Conservation (phyloP, 2,888 invertebrate genomes). For the Hedya salicella region DNA sequence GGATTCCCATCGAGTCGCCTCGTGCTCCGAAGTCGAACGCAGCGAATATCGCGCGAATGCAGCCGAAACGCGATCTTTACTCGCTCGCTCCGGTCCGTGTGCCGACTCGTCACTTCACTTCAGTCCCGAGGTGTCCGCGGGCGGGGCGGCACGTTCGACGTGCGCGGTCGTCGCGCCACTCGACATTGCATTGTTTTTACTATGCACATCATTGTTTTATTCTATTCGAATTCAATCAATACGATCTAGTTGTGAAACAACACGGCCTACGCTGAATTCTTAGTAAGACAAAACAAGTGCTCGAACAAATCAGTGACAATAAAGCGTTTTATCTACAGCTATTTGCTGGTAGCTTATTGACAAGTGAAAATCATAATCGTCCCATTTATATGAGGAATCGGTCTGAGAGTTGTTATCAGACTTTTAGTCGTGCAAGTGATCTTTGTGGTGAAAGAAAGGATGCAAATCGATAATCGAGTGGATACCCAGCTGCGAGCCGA, state of each 20-base stretch:
- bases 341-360: slow-evolving; percentile 73
- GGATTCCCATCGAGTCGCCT: slow-evolving; percentile 41
- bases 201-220: slow-evolving; percentile 75
- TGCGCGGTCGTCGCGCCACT: slow-evolving; percentile 70
- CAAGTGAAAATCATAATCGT: slow-evolving; percentile 79
- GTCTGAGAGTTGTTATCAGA: slow-evolving; percentile 71
- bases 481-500: slow-evolving; percentile 67
- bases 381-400: slow-evolving; percentile 68
- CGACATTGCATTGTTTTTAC: slow-evolving; percentile 77
- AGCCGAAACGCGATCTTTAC: slow-evolving; percentile 75
- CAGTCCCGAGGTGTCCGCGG: slow-evolving; percentile 81
- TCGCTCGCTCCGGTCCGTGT: slow-evolving; percentile 51
- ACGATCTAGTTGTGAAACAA: slow-evolving; percentile 66
- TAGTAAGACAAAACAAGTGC: slow-evolving; percentile 54
- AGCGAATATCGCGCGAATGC: slow-evolving; percentile 71
- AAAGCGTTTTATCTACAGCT: slow-evolving; percentile 58
- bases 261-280: slow-evolving; percentile 64
- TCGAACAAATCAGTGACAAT: slow-evolving; percentile 59
- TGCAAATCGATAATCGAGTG: slow-evolving; percentile 79
- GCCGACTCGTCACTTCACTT: slow-evolving; percentile 50
- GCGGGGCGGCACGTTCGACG: slow-evolving; percentile 83
- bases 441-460: slow-evolving; percentile 69
- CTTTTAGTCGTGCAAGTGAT: slow-evolving; percentile 71
- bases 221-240: slow-evolving; percentile 77
- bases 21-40: slow-evolving; percentile 59